A percentile compares a stretch with the other conserved stretches of the same genome.
Conservation (phyloP, 2,797 vertebrate species). For the Molossus alvarezi region DNA sequence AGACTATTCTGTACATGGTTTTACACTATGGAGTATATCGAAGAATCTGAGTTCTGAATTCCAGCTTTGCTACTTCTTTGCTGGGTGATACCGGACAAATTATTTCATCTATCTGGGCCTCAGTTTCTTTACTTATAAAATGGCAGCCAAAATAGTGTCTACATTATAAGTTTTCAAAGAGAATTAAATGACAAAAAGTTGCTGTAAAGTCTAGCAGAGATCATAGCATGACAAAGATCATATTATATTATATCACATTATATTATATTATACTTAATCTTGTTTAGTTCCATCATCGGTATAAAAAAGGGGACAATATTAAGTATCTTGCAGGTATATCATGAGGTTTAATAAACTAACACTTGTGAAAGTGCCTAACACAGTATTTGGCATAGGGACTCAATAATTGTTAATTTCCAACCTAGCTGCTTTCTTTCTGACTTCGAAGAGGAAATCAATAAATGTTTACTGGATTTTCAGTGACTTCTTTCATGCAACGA, state of each 20-base stretch:
- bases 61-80: not conserved
- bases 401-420: constrained; percentile 62
- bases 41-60: not conserved
- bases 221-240: not conserved
- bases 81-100: not conserved
- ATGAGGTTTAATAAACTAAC: constrained; percentile 32
- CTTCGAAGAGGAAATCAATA: constrained; percentile 57
- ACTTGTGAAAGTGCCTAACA: constrained; percentile 21
- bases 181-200: not conserved
- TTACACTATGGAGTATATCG: not conserved
- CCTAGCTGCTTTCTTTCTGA: not conserved
- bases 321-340: not conserved
- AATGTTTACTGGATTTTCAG: constrained; percentile 55
- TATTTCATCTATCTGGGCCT: not conserved
- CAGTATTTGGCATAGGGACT: not conserved
- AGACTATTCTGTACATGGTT: not conserved
- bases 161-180: not conserved
- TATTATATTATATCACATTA: not conserved
- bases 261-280: not conserved
- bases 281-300: not conserved
- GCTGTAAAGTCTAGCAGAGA: not conserved
- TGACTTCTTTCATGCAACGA: constrained; percentile 56
- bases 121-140: constrained; percentile 25
- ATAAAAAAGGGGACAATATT: not conserved
- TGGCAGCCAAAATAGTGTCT: not conserved